Percentiles rank a stretch among this genome's conserved stretches.
phyloP scores from a whole-genome alignment of 2,797 vertebrate genomes.

The Enteromius paludinosus region DNA sequence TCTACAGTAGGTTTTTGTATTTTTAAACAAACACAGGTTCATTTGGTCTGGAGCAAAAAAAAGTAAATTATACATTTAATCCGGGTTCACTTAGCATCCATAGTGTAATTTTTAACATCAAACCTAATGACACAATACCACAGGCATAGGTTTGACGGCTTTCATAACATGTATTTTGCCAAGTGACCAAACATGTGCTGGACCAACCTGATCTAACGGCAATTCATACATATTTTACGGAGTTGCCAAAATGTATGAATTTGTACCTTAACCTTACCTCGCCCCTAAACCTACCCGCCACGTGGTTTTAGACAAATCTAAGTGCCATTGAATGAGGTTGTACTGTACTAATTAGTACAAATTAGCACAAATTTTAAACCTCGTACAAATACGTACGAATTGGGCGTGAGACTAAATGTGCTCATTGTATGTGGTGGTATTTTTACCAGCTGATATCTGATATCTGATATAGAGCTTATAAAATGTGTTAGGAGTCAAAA shows the following conservation, averaged over 20 bases:
- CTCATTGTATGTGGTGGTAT: background rate
- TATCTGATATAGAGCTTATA: background rate
- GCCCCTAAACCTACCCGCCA: no score
- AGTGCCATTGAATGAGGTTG: no score
- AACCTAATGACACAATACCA: background rate
- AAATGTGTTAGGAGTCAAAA: background rate
- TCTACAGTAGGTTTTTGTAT: slow-evolving; percentile 6
- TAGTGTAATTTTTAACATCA: background rate
- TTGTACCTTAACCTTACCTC: no score
- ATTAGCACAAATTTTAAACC: no score
- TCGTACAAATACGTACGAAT: no score
- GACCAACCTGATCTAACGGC: no score
- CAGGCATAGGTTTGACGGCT: background rate
- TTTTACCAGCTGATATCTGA: background rate
- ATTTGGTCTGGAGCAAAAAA: background rate
- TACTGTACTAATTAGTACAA: no score
- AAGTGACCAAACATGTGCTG: background rate
- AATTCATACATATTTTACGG: no score
- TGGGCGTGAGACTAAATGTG: background rate
- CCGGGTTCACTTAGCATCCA: background rate
- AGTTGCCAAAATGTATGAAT: no score
- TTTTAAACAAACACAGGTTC: background rate
- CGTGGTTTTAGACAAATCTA: no score
- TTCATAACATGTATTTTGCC: background rate
- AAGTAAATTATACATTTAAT: background rate